These are phyloP conservation scores for Liposcelis brunnea DNA, from an alignment of 2,888 invertebrate genomes.

Conservation along the genomic window DNA sequence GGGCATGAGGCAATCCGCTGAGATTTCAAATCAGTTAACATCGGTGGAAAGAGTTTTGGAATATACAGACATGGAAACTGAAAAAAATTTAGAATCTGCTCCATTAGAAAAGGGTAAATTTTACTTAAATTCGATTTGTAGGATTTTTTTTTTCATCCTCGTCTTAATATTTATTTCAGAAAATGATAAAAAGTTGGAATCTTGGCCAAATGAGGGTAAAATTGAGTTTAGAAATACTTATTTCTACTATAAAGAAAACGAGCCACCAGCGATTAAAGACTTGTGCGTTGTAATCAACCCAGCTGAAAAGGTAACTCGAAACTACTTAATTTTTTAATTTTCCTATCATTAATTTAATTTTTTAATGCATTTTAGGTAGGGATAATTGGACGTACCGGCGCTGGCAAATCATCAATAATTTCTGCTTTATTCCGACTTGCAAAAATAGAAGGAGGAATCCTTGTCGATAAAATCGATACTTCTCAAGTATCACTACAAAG, in stretches of 20 bases:
- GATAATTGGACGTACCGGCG: slow-evolving; percentile 48
- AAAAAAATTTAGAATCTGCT: slow-evolving; percentile 23
- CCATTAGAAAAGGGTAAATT: slow-evolving; percentile 17
- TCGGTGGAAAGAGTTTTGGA: slow-evolving; percentile 79
- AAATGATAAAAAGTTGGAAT: slow-evolving; percentile 28
- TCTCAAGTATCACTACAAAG: slow-evolving; percentile 38
- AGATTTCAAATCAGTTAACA: slow-evolving; percentile 74
- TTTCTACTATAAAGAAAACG: slow-evolving; percentile 34
- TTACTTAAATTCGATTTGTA: background rate
- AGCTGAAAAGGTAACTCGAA: slow-evolving; percentile 29
- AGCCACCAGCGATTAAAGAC: slow-evolving; percentile 34
- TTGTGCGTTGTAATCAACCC: slow-evolving; percentile 34
- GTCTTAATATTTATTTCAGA: slow-evolving; percentile 17
- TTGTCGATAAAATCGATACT: slow-evolving; percentile 49
- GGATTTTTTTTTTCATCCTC: slow-evolving; percentile 16
- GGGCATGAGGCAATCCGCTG: slow-evolving; percentile 87
- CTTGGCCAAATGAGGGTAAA: slow-evolving; percentile 36
- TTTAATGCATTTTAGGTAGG: slow-evolving; percentile 32
- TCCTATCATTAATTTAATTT: slow-evolving; percentile 5
- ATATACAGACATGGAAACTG: slow-evolving; percentile 52
- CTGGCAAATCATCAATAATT: slow-evolving; percentile 52
- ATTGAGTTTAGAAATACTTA: slow-evolving; percentile 34
- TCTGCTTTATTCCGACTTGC: slow-evolving; percentile 50
- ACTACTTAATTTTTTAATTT: slow-evolving; percentile 9
- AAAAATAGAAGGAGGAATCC: slow-evolving; percentile 45